phyloP scores from a whole-genome alignment of 2,888 invertebrate species.

The Agonum fuliginosum region DNA sequence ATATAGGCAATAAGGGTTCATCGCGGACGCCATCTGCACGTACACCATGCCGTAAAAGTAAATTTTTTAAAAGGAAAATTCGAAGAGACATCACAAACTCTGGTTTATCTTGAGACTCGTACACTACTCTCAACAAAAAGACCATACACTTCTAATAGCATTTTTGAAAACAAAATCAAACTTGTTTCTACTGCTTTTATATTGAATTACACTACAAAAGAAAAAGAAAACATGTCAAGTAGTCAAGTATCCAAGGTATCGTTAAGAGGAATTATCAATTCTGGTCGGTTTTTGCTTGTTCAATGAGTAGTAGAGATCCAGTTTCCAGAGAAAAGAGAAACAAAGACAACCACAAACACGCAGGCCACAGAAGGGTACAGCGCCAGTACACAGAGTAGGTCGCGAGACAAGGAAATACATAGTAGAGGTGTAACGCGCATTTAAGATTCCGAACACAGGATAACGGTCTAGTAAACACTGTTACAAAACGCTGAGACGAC shows the following conservation, averaged over 20 bases:
- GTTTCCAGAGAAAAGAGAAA: too few species aligned
- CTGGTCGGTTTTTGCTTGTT: conserved; percentile 3
- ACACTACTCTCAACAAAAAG: not conserved
- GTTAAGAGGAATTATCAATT: not conserved
- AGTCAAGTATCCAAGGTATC: too few species aligned
- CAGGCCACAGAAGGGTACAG: not conserved
- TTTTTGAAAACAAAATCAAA: too few species aligned
- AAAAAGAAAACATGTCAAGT: too few species aligned
- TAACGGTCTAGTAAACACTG: conserved; percentile 50
- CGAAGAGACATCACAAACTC: conserved; percentile 22
- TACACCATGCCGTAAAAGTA: conserved; percentile 44
- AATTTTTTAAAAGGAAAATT: conserved; percentile 54
- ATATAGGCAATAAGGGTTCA: conserved; percentile 50
- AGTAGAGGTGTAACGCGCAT: conserved; percentile 18
- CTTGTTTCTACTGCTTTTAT: too few species aligned
- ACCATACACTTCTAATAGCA: too few species aligned
- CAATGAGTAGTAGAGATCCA: not conserved
- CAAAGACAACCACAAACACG: not conserved
- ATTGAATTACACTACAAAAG: too few species aligned
- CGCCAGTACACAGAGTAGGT: not conserved
- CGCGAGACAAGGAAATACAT: conserved; percentile 8
- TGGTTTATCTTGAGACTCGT: conserved; percentile 10
- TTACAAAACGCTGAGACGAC: conserved; percentile 41
- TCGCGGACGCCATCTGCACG: conserved; percentile 50
- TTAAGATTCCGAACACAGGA: conserved; percentile 49